Evolutionary conservation across 1,140 invertebrate genomes (phyloP), one percentile per base, ranked within the genome.

Genomic region (Laupala kohalensis): DNA sequence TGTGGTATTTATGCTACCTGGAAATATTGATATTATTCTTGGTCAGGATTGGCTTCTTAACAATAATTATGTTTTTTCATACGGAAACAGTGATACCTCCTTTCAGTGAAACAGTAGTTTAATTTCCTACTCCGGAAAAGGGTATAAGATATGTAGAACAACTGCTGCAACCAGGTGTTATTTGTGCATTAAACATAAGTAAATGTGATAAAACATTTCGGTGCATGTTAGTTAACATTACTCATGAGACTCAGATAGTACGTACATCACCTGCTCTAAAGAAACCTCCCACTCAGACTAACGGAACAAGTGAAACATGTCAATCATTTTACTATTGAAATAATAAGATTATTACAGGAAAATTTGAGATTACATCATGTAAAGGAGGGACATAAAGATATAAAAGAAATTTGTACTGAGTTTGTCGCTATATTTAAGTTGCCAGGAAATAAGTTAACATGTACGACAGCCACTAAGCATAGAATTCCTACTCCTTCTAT

Each of bases 401-500:
- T 26, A 12, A 29, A 30, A 53, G 30, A 69, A 4, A 25, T 69
- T 69, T 69, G 23, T 28, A 12, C 6, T 6, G 5, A 69, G 30
- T 69, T 37, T 69, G 28, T 25, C 2, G 69, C 30, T n/a, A 30
- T 69, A 5, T 69, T 69, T 29, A 28, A 62, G n/a, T 25, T 69
- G 13, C 29, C 28, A 2, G 69, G 69, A 1, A 30, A 69, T 24
- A 3, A 5, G 4, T 23, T 69, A 9, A 69, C 69, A 13, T 19
- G 13, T 62, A 53, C 69, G 4, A 13, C 69, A 12, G 37, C 69
- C n/a, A 25, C 23, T 19, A 6, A 6, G 25, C 69, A 69, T 69
- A 4, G 28, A 4, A 69, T 69, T 12, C 69, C 69, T 15, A 69
- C 29, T 6, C 27, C 29, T 5, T 6, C 19, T 19, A 64, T 64